Evolutionary conservation across 2,888 invertebrate species (phyloP).

Genomic region (Caenorhabditis sulstoni): DNA sequence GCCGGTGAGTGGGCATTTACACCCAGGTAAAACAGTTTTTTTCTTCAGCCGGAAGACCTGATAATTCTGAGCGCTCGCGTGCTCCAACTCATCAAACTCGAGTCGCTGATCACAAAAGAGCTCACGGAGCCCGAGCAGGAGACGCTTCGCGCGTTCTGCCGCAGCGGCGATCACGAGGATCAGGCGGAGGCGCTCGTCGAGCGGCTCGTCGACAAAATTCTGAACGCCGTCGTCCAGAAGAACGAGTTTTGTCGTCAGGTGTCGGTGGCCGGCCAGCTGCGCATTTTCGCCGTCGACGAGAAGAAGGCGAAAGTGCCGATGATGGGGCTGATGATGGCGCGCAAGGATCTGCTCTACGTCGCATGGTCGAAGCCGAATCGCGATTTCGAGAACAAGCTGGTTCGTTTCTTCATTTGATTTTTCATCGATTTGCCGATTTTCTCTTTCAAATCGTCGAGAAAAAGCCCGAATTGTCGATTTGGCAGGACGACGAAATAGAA

Average conservation of each 20-base stretch:
- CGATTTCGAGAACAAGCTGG: slow-evolving; percentile 25
- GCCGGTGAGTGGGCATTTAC: slow-evolving; percentile 5
- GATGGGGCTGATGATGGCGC: slow-evolving; percentile 44
- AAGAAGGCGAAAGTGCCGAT: slow-evolving; percentile 47
- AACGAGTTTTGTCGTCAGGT: slow-evolving; percentile 38
- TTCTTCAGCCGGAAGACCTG: slow-evolving; percentile 18
- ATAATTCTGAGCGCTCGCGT: slow-evolving; percentile 34
- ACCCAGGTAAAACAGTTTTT: not conserved
- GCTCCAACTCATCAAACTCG: slow-evolving; percentile 45
- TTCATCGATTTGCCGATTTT: not conserved
- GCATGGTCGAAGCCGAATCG: slow-evolving; percentile 44
- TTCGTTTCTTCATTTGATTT: not conserved
- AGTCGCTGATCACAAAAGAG: slow-evolving; percentile 38
- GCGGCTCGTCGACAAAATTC: slow-evolving; percentile 11
- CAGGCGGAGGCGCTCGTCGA: slow-evolving; percentile 42
- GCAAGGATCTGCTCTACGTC: slow-evolving; percentile 44
- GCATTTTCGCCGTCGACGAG: slow-evolving; percentile 54
- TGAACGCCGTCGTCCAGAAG: slow-evolving; percentile 26
- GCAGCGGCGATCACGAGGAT: slow-evolving; percentile 43
- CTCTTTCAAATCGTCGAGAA: no score
- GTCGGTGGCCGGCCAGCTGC: slow-evolving; percentile 35
- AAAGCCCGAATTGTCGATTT: no score
- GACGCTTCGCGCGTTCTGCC: slow-evolving; percentile 34
- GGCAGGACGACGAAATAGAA: no score
- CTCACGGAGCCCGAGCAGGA: slow-evolving; percentile 41